Percentiles rank a stretch among this genome's conserved stretches.
Evolutionary conservation across 2,888 invertebrate species (phyloP).

Genomic region (Himalopsyche japonica): DNA sequence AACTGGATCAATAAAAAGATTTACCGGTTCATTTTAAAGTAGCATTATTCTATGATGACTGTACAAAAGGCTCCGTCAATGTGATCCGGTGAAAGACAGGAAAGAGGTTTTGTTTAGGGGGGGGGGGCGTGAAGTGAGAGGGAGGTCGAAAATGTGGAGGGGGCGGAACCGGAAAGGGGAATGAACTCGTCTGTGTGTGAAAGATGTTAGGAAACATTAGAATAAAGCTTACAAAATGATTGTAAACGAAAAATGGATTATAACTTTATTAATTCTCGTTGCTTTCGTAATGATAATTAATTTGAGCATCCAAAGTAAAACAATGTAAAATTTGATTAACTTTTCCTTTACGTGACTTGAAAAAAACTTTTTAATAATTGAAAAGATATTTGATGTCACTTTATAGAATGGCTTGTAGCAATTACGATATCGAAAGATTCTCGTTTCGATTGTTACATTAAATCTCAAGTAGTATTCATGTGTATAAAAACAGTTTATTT

Average conservation of each 20-base stretch:
- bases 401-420: too few relatives aligned
- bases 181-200: constrained; percentile 16
- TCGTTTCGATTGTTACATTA: too few relatives aligned
- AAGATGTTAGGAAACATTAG: constrained; percentile 11
- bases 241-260: not conserved
- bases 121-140: not conserved
- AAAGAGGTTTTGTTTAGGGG: not conserved
- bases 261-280: not conserved
- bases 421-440: too few relatives aligned
- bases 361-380: too few relatives aligned
- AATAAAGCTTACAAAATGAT: not conserved
- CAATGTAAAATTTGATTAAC: too few relatives aligned
- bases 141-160: not conserved
- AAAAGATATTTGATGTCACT: too few relatives aligned
- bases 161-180: constrained; percentile 2
- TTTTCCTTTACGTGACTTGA: too few relatives aligned
- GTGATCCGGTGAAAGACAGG: not conserved
- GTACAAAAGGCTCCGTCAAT: not conserved
- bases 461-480: too few relatives aligned
- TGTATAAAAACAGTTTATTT: too few relatives aligned
- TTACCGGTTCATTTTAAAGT: not conserved
- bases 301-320: too few relatives aligned
- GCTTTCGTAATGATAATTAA: not conserved
- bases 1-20: not conserved
- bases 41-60: not conserved